phyloP scores from a whole-genome alignment of 2,888 invertebrate species.

The Drosophila affinis region DNA sequence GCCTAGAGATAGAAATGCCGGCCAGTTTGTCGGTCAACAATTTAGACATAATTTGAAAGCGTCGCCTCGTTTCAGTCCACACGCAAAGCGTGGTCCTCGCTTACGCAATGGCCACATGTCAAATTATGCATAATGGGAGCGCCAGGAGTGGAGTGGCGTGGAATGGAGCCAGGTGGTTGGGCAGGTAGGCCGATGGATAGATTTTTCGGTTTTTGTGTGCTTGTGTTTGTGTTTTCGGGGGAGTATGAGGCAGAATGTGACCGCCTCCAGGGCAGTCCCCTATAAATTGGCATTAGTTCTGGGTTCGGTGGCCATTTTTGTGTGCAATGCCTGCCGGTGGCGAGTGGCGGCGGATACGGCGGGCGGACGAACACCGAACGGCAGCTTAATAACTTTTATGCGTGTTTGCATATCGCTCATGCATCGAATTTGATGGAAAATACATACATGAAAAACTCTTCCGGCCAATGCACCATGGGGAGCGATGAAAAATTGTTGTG shows the following conservation, averaged over 20 bases:
- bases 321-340: slow-evolving; percentile 61
- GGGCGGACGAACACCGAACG: slow-evolving; percentile 21
- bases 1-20: slow-evolving; percentile 13
- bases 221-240: no score
- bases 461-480: slow-evolving; percentile 8
- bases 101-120: slow-evolving; percentile 70
- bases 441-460: slow-evolving; percentile 15
- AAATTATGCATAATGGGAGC: slow-evolving; percentile 68
- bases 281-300: slow-evolving; percentile 78
- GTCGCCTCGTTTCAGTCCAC: slow-evolving; percentile 39
- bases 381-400: slow-evolving; percentile 77
- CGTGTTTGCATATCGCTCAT: slow-evolving; percentile 76
- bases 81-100: slow-evolving; percentile 40
- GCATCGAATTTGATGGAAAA: slow-evolving; percentile 59
- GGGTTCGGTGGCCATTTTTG: slow-evolving; percentile 35
- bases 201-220: not conserved
- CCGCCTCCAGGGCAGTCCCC: slow-evolving; percentile 7
- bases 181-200: slow-evolving; percentile 24
- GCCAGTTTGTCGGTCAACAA: slow-evolving; percentile 55
- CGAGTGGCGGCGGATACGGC: slow-evolving; percentile 46
- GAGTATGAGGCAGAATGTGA: no score
- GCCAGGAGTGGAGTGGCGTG: not conserved
- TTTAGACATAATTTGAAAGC: slow-evolving; percentile 71
- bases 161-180: not conserved
- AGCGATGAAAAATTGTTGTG: slow-evolving; percentile 5